Conservation (phyloP, 2,797 vertebrate genomes). For the Diplodus sargus region DNA sequence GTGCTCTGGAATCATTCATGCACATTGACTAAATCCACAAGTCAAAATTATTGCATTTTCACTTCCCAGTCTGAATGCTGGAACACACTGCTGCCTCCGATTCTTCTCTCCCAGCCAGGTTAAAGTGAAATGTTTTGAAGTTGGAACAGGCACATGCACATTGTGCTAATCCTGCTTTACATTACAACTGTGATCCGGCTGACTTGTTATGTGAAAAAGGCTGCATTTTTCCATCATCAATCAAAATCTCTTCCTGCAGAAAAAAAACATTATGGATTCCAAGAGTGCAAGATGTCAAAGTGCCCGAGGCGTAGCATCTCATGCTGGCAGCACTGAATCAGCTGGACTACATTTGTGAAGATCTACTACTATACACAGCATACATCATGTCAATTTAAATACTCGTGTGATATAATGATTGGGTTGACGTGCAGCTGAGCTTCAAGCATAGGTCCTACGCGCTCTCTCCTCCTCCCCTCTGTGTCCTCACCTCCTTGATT, state of each 20-base stretch:
- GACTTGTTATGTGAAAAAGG: conserved; percentile 1
- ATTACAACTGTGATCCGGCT: conserved; percentile 7
- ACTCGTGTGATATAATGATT: conserved; percentile 66
- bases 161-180: neutral
- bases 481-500: conserved; percentile 75
- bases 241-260: conserved; percentile 20
- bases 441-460: conserved; percentile 65
- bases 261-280: conserved; percentile 27
- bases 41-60: conserved; percentile 42
- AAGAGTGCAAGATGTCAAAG: conserved; percentile 33
- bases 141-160: conserved; percentile 24
- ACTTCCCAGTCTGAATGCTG: conserved; percentile 14
- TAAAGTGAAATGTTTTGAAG: conserved; percentile 40
- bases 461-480: conserved; percentile 62
- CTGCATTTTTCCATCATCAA: conserved; percentile 4
- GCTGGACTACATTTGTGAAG: conserved; percentile 51
- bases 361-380: conserved; percentile 48
- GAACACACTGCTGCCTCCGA: neutral
- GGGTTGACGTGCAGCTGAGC: conserved; percentile 76
- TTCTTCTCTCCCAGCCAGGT: conserved; percentile 25
- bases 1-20: conserved; percentile 35
- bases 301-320: conserved; percentile 37
- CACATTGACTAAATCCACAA: conserved; percentile 39
- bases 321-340: conserved; percentile 55
- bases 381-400: conserved; percentile 67